Evolutionary conservation across 2,797 vertebrate genomes (phyloP), one percentile per base, ranked within the genome.

Genomic region (Neosalanx taihuensis): DNA sequence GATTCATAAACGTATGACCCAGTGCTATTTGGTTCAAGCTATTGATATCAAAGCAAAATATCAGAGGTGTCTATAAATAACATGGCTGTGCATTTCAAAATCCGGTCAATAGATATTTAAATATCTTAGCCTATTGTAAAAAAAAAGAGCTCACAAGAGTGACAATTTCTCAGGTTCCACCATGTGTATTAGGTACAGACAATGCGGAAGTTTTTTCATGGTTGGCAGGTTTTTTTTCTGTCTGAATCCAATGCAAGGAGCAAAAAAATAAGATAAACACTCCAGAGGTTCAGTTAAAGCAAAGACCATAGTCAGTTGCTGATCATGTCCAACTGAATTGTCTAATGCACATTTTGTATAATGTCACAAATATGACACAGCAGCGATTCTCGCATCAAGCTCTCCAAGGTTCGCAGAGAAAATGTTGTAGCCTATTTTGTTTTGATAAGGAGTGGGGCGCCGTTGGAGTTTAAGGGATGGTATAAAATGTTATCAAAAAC

Each of bases 181-280:
- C 90, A 89, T 88, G 87, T 90, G 89, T 86, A 56, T 56, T 56
- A 86, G 83, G 18, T 63, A 79, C 83, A 83, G 81, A 85, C 88
- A 90, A 87, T 91, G 17, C 84, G 86, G 81, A 84, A 31, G 77
- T 77, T 81, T 86, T 83, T 70, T 82, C 81, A 73, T 74, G 75
- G 73, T 74, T 37, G 70, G 84, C 70, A 20, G 29, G 30, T 18
- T 13, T 31, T 13, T 31, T 65, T 66, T 65, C 35, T 64, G 53
- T 74, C 53, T 20, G 46, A 67, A 69, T 51, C 53, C 37, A 71
- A 64, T 33, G 20, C 9, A 64, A 65, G 15, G 5, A 58, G 59
- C 15, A 58, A 58, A 75, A 75, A 46, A 46, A 46, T 46, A 46
- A 46, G 3, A 12, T 46, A 1, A 51, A 35, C 23, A 65, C 65